Base-by-base conservation (phyloP, 2,888 invertebrate species). In the Drosophila vallismaia region DNA sequence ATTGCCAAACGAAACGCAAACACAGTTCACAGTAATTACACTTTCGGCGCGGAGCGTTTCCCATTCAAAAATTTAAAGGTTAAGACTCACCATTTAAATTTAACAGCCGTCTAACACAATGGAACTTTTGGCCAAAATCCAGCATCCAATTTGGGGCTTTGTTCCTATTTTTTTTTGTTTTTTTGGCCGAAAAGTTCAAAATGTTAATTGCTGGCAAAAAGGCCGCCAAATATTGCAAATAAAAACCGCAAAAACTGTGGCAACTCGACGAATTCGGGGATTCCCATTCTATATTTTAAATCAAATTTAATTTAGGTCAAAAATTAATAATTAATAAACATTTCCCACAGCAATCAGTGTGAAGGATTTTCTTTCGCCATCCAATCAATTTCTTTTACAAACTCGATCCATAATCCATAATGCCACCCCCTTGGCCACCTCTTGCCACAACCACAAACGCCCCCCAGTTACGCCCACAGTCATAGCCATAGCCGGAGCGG, bases 1-100 rank as follows among this genome's bases (percentile, higher is more conserved):
- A n/a, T n/a, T 33, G 33, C 10, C 29, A 31, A 49, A 26, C 52
- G 36, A 64, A 42, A 33, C 36, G 29, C 51, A 64, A 26, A 28
- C 44, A 38, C 52, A 52, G 52, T 64, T 28, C 28, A 6, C 28
- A 28, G 48, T 59, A 64, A 52, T 64, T 64, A 66, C 67, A 64
- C 50, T 63, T 49, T 36, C 36, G 12, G 36, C 3, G 49, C 10
- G 40, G 63, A 50, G 64, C 62, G 62, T 50, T 51, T 67, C 45
- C 64, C 75, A 63, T 69, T 70, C 79, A 73, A 75, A 69, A 28
- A 1, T 86, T 80, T 74, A 84, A 81, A 81, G 86, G 86, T 81
- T 81, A 86, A 86, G 55, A 63, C 80, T 68, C 67, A 83, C 63
- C 84, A 81, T 81, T 86, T 83, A 77, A 79, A 77, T 73, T 75